These are phyloP conservation scores for Palythoa heliodiscus DNA, from an alignment of 92 coral and sea anemone species.

Conservation along the genomic window DNA sequence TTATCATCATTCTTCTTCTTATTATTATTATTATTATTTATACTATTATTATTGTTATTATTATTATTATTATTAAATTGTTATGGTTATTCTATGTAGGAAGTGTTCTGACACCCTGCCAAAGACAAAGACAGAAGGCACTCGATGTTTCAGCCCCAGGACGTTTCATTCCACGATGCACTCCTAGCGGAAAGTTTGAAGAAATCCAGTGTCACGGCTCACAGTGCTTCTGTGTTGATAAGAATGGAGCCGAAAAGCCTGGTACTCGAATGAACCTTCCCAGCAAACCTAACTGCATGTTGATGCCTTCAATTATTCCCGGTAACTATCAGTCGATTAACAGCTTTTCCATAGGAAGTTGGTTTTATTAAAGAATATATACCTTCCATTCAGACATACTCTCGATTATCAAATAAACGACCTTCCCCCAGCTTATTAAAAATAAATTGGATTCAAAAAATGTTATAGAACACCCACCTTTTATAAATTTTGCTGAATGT, in stretches of 20 bases:
- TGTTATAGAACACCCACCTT: no score
- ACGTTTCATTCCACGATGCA: constrained; percentile 83
- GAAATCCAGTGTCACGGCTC: constrained; percentile 85
- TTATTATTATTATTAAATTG: no score
- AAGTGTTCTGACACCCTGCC: constrained; percentile 68
- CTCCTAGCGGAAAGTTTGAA: constrained; percentile 75
- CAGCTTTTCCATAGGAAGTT: background rate
- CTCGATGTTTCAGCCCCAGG: constrained; percentile 58
- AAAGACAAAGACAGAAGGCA: constrained; percentile 70
- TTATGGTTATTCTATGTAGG: constrained; percentile 42
- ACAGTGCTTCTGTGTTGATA: constrained; percentile 84
- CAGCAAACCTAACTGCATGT: constrained; percentile 72
- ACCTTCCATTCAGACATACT: background rate
- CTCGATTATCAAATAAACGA: no score
- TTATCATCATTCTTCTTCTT: no score
- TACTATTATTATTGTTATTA: no score
- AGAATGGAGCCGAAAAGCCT: constrained; percentile 75
- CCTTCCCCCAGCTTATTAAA: no score
- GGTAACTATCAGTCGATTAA: constrained; percentile 20
- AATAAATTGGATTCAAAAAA: no score
- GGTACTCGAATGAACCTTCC: constrained; percentile 80
- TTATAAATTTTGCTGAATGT: no score
- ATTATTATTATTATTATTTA: no score
- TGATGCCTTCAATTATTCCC: constrained; percentile 23
- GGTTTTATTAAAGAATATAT: background rate